These are phyloP conservation scores for Nomada hirtipes DNA, from an alignment of 2,888 invertebrate genomes.

Conservation along the genomic window DNA sequence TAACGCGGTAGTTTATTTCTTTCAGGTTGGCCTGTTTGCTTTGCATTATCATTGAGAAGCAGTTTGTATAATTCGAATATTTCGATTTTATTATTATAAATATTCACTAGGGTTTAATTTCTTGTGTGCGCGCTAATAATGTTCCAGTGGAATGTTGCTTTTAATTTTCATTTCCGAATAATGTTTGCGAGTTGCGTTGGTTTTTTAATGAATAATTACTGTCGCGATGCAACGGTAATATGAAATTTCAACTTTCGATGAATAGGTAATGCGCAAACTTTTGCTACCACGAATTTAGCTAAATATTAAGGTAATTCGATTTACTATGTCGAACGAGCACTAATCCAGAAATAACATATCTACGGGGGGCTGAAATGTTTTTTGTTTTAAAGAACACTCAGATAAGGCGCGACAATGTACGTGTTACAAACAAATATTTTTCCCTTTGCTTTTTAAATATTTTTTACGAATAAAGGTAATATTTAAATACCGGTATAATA, in stretches of 20 bases:
- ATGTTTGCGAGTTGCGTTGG: constrained; percentile 4
- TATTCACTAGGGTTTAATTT: too few species aligned
- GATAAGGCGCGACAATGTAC: too few species aligned
- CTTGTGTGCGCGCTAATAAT: background rate
- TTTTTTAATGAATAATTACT: constrained; percentile 35
- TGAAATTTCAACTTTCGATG: constrained; percentile 4
- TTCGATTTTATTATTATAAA: too few species aligned
- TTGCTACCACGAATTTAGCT: constrained; percentile 9
- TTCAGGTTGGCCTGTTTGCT: too few species aligned
- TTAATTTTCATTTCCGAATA: background rate
- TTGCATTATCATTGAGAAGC: too few species aligned
- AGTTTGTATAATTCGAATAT: too few species aligned
- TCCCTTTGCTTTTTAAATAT: background rate
- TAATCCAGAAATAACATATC: constrained; percentile 31
- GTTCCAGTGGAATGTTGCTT: background rate
- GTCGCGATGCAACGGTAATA: constrained; percentile 12
- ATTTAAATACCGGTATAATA: background rate
- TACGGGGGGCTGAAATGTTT: background rate
- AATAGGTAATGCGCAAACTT: constrained; percentile 36
- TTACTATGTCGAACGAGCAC: background rate
- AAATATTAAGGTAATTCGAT: constrained; percentile 26
- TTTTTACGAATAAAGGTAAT: background rate
- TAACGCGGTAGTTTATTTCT: too few species aligned
- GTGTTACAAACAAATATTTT: background rate
- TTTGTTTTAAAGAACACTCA: background rate